These are phyloP conservation scores for Eupithecia abbreviata DNA, from an alignment of 2,888 invertebrate species.

Conservation along the genomic window DNA sequence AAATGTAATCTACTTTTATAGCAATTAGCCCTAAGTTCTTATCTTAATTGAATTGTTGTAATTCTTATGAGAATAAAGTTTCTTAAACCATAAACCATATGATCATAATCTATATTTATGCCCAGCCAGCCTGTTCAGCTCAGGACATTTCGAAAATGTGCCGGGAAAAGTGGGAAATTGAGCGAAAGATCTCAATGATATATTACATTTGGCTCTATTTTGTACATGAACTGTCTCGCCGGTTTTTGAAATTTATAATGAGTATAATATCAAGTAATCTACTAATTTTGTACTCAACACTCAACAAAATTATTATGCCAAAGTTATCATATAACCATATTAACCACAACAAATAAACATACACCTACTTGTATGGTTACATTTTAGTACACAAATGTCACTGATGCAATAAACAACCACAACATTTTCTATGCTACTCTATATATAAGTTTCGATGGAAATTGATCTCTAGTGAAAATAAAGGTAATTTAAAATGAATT, in stretches of 20 bases:
- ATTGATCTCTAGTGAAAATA: background rate
- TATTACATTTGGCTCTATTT: background rate
- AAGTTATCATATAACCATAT: background rate
- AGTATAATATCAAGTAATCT: background rate
- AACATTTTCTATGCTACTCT: background rate
- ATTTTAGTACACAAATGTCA: background rate
- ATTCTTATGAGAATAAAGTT: too few relatives aligned
- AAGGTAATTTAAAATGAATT: constrained; percentile 2
- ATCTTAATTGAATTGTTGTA: too few relatives aligned
- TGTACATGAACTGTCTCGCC: background rate
- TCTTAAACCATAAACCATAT: too few relatives aligned
- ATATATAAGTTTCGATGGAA: background rate
- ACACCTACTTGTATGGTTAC: background rate
- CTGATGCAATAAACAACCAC: constrained; percentile 1
- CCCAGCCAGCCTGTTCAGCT: background rate
- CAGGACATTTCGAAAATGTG: background rate
- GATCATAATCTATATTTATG: background rate
- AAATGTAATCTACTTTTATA: too few relatives aligned
- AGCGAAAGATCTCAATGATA: background rate
- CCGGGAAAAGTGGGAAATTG: background rate
- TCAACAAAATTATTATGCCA: background rate
- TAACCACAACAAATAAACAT: background rate
- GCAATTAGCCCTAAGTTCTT: too few relatives aligned
- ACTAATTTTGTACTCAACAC: background rate
- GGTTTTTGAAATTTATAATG: background rate